Evolutionary conservation across 2,888 invertebrate genomes (phyloP), one percentile per base, ranked within the genome.

Genomic region (Crocallis elinguaria): DNA sequence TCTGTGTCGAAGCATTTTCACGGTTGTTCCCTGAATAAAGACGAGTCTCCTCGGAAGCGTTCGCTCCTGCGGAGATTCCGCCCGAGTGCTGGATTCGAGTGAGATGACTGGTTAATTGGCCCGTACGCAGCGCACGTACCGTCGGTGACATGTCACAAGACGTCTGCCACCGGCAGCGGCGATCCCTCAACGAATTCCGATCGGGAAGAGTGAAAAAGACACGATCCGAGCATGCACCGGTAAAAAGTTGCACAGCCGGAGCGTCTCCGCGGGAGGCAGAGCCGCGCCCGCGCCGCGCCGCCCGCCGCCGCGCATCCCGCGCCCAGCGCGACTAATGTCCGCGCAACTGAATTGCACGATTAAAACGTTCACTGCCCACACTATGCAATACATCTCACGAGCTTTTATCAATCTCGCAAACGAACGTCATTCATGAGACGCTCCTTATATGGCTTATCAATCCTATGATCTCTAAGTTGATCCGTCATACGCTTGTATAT

Each of bases 91-190:
- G 75, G 73, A 67, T 69, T 65, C 74, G 70, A 78, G 77, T 77
- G 80, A 76, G 83, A 80, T 79, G 85, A 82, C 80, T 84, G 78
- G 79, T 82, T 91, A 89, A 91, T 91, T 89, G 88, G 79, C 72
- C 79, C 77, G 87, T 85, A 88, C 83, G 87, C 89, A 81, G 77
- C 73, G 83, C 91, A 89, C 90, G 89, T 90, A 88, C 77, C 53
- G 73, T 64, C 77, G 69, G 69, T 83, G 88, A 89, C 88, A 89
- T 86, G 87, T 88, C 89, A 89, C 88, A 88, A 84, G 88, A 85
- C 87, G 87, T 88, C 86, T 87, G 88, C 91, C 90, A 91, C 90
- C 90, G 84, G 88, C 88, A 79, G 86, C 86, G 90, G 88, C 86
- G 84, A 85, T 87, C 84, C 82, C 84, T 84, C 86, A 82, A 86